A percentile compares a stretch with the other conserved stretches of the same genome.
phyloP scores from a whole-genome alignment of 2,888 invertebrate species.

The Laothoe populi region DNA sequence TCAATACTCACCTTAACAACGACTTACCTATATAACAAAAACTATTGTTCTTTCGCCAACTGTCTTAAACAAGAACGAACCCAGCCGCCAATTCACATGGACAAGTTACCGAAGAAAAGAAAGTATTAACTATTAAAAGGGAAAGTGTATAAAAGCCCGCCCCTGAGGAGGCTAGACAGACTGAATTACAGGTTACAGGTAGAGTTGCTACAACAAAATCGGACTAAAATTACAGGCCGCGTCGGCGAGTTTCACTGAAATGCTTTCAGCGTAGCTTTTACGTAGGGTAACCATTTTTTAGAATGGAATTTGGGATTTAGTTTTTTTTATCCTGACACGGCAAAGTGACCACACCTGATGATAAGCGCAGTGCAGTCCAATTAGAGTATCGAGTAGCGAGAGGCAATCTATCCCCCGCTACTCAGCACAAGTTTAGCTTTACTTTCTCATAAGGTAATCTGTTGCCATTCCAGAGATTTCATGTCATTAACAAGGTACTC shows the following conservation, averaged over 20 bases:
- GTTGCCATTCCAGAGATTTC: no score
- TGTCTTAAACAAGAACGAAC: neutral
- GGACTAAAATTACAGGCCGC: slow-evolving; percentile 36
- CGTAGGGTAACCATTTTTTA: neutral
- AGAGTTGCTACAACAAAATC: slow-evolving; percentile 36
- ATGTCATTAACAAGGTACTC: no score
- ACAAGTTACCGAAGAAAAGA: neutral
- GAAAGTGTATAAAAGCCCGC: slow-evolving; percentile 10
- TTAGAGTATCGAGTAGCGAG: no score
- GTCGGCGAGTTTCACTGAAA: slow-evolving; percentile 18
- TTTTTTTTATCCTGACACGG: no score
- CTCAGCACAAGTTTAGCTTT: no score
- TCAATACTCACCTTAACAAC: neutral
- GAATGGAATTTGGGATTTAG: neutral
- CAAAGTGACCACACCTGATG: no score
- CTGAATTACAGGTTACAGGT: slow-evolving; percentile 45
- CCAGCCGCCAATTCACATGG: neutral
- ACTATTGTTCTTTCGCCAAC: neutral
- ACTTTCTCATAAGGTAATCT: no score
- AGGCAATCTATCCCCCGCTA: no score
- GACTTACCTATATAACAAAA: neutral
- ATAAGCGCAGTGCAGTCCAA: no score
- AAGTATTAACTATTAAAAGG: slow-evolving; percentile 22
- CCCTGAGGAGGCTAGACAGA: slow-evolving; percentile 24
- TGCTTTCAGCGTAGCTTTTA: slow-evolving; percentile 11